A percentile compares a stretch with the other conserved stretches of the same genome.
These are phyloP conservation scores for Tinea trinotella DNA, from an alignment of 2,888 invertebrate species.

Conservation along the genomic window DNA sequence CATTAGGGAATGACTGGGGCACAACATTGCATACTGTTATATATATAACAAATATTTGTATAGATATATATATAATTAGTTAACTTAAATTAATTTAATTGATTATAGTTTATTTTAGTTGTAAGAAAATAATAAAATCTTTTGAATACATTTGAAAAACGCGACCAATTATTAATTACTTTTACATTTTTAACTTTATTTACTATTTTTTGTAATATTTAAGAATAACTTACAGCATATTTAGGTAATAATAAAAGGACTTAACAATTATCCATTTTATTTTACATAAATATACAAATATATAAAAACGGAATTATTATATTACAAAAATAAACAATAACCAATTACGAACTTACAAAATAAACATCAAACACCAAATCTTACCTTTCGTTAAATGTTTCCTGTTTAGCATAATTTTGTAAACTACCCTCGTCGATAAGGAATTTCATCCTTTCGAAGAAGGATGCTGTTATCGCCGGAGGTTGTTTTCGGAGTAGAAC, in stretches of 20 bases:
- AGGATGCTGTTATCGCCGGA: constrained; percentile 96
- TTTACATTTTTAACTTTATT: too few species aligned
- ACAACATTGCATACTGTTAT: constrained; percentile 83
- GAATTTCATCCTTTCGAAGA: constrained; percentile 98
- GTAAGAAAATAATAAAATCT: too few species aligned
- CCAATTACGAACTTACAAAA: constrained; percentile 23
- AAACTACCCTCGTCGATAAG: constrained; percentile 98
- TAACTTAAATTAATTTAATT: not conserved
- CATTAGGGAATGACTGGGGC: constrained; percentile 80
- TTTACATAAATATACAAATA: too few species aligned
- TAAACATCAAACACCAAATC: constrained; percentile 52
- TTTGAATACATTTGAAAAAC: not conserved
- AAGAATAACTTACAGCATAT: too few species aligned
- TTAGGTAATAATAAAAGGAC: too few species aligned
- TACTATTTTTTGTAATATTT: too few species aligned
- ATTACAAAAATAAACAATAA: constrained; percentile 17
- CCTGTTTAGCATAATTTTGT: constrained; percentile 96
- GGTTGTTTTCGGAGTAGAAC: constrained; percentile 96
- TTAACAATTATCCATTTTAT: too few species aligned
- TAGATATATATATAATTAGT: not conserved
- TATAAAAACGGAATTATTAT: too few species aligned
- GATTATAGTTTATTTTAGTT: constrained; percentile 1
- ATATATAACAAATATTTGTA: constrained; percentile 39
- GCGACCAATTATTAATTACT: not conserved
- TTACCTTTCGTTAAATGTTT: constrained; percentile 98